Evolutionary conservation across 2,797 vertebrate species (phyloP).

Genomic region (Gorsachius magnificus): DNA sequence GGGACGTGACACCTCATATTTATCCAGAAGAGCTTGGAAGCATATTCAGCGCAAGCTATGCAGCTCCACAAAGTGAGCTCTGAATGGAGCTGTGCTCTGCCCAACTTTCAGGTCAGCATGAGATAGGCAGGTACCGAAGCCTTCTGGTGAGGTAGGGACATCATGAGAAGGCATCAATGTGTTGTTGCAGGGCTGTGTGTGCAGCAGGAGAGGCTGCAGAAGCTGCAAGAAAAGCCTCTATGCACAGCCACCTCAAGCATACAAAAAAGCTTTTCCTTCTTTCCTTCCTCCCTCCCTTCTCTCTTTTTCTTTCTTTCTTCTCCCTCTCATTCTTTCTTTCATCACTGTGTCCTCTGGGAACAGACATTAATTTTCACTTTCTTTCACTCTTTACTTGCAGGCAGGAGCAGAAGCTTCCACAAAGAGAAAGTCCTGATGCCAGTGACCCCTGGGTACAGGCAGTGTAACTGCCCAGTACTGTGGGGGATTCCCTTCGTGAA

Average conservation of each 20-base stretch:
- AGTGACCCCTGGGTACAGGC: background rate
- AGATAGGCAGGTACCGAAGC: background rate
- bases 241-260: background rate
- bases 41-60: accelerated
- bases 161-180: background rate
- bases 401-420: background rate
- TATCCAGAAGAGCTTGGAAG: background rate
- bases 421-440: background rate
- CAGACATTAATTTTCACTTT: background rate
- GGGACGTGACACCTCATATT: background rate
- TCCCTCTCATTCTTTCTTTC: too few relatives aligned
- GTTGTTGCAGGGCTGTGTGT: background rate
- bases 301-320: too few relatives aligned
- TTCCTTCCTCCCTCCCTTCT: background rate
- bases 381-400: background rate
- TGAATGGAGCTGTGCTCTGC: background rate
- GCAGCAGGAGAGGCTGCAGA: background rate
- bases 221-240: background rate
- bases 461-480: background rate
- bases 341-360: background rate
- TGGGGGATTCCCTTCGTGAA: background rate
- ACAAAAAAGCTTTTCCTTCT: background rate
- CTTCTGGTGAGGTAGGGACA: background rate
- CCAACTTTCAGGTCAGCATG: background rate
- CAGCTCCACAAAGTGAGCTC: background rate